phyloP scores from a whole-genome alignment of 2,797 vertebrate species.

The Muraenolepis orangiensis region DNA sequence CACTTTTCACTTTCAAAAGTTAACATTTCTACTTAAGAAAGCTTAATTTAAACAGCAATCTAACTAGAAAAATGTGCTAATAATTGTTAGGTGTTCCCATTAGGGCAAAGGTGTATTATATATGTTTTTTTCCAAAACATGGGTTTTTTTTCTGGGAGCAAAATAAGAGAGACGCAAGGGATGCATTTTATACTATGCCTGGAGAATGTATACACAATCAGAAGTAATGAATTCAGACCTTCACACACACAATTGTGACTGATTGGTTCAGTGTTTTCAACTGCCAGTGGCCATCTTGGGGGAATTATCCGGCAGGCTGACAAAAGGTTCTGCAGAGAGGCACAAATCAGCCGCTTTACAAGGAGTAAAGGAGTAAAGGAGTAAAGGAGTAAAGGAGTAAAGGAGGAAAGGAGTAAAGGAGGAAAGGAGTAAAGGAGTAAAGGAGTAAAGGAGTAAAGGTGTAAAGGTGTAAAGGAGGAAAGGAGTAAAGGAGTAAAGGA shows the following conservation, averaged over 20 bases:
- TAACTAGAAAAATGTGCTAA: neutral
- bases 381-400: conserved; percentile 26
- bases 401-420: too few species aligned
- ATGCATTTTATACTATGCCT: conserved; percentile 7
- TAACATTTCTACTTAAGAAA: neutral
- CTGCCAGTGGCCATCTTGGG: conserved; percentile 23
- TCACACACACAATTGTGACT: conserved; percentile 39
- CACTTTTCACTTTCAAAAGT: too few species aligned
- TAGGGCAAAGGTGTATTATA: neutral
- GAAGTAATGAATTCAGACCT: conserved; percentile 1
- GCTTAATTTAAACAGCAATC: neutral
- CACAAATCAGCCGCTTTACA: conserved; percentile 54
- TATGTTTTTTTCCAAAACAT: neutral
- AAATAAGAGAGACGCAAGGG: neutral
- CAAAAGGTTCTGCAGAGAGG: conserved; percentile 38
- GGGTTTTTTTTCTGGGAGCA: neutral
- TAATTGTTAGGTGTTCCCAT: neutral
- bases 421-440: too few species aligned
- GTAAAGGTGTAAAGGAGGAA: too few species aligned
- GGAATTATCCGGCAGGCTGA: conserved; percentile 24
- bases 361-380: too few species aligned
- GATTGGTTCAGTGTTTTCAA: conserved; percentile 42
- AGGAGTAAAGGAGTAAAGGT: too few species aligned
- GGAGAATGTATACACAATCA: conserved; percentile 15
- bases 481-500: too few species aligned